Evolutionary conservation across 2,888 invertebrate species (phyloP).

Genomic region (Nemotelus pantherinus): DNA sequence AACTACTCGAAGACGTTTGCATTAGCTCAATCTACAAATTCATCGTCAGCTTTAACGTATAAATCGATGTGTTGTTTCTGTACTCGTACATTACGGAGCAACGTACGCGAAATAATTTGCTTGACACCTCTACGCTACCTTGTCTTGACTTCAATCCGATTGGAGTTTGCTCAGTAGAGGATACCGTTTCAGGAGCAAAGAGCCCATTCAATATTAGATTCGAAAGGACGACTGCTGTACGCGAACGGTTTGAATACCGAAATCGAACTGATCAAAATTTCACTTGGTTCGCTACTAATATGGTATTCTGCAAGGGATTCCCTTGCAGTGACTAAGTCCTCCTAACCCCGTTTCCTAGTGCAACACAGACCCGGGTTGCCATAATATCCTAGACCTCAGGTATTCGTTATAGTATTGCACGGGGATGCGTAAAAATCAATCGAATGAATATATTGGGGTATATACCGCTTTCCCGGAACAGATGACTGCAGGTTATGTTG

Average conservation of each 20-base stretch:
- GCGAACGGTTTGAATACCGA: neutral
- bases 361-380: neutral
- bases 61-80: neutral
- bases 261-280: neutral
- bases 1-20: neutral
- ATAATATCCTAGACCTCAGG: conserved; percentile 21
- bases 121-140: conserved; percentile 12
- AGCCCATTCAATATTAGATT: too few species aligned
- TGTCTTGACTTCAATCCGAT: neutral
- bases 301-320: neutral
- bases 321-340: conserved; percentile 3
- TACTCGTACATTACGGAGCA: neutral
- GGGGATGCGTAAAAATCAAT: neutral
- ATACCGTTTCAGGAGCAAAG: too few species aligned
- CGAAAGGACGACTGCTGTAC: neutral
- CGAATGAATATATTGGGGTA: conserved; percentile 1
- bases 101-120: conserved; percentile 9
- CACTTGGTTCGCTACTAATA: neutral
- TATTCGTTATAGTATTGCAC: neutral
- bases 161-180: conserved; percentile 10
- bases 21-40: neutral
- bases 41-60: conserved; percentile 1
- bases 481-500: neutral
- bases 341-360: conserved; percentile 5
- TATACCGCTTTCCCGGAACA: too few species aligned